Evolutionary conservation across 2,888 invertebrate species (phyloP).

Genomic region (Craniophora ligustri): DNA sequence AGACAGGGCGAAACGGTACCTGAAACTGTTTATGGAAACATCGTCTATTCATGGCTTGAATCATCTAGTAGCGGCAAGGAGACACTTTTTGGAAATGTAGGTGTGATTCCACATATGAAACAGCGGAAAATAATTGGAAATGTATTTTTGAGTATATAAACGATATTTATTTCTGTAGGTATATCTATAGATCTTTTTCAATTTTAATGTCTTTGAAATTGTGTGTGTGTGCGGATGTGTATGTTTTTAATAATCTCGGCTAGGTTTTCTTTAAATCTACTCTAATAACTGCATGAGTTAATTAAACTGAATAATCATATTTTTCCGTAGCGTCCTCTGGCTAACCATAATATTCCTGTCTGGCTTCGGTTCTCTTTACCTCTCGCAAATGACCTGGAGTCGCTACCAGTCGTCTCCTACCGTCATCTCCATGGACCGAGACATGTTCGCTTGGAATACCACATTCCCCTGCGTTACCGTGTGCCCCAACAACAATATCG

Average conservation of each 20-base stretch:
- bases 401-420: conserved; percentile 92
- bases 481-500: conserved; percentile 89
- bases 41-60: conserved; percentile 88
- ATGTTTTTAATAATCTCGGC: no score
- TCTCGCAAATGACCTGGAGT: conserved; percentile 89
- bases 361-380: conserved; percentile 85
- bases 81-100: conserved; percentile 85
- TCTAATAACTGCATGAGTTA: no score
- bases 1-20: conserved; percentile 64
- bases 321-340: conserved; percentile 87
- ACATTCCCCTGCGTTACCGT: conserved; percentile 91
- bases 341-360: conserved; percentile 85
- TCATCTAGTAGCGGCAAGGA: conserved; percentile 79
- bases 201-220: no score
- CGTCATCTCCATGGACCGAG: conserved; percentile 92
- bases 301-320: background rate
- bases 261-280: no score
- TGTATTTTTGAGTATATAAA: no score
- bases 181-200: no score
- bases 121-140: no score
- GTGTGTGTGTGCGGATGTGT: no score
- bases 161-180: no score
- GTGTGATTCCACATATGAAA: no score
- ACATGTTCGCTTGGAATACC: conserved; percentile 92
- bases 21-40: conserved; percentile 79